These are phyloP conservation scores for Magallana gigas DNA, from an alignment of 1,140 invertebrate genomes.

Conservation along the genomic window DNA sequence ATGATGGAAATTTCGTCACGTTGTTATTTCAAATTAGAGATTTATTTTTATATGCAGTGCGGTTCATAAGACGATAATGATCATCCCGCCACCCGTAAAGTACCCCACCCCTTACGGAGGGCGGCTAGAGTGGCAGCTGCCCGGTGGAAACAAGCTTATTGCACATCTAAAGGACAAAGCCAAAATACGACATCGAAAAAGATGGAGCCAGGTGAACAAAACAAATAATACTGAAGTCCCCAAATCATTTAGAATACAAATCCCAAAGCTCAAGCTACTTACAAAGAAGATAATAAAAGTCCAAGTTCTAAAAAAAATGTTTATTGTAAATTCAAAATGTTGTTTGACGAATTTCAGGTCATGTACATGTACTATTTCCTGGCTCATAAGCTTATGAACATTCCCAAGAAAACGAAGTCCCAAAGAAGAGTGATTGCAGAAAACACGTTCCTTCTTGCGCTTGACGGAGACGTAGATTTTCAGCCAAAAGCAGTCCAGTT, in stretches of 20 bases:
- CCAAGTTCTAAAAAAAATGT: background rate
- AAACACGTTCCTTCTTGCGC: conserved; percentile 82
- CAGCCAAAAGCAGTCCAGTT: conserved; percentile 81
- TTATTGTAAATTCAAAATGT: background rate
- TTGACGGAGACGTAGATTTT: conserved; percentile 83
- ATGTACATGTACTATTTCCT: conserved; percentile 99
- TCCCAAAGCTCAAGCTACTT: no score
- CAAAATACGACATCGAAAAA: conserved; percentile 93
- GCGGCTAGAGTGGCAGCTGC: conserved; percentile 94
- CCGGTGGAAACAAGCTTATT: conserved; percentile 98
- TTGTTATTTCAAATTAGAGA: no score
- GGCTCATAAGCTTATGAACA: conserved; percentile 61
- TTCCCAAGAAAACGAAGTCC: conserved; percentile 83
- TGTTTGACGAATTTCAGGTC: conserved; percentile 82
- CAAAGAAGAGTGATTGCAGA: conserved; percentile 89
- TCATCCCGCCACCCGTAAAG: conserved; percentile 88
- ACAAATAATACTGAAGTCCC: background rate
- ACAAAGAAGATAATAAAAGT: background rate
- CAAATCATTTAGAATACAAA: no score
- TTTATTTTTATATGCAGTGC: conserved; percentile 66
- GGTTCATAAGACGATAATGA: conserved; percentile 91
- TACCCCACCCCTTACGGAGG: conserved; percentile 97
- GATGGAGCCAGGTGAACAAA: conserved; percentile 79
- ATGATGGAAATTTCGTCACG: no score
- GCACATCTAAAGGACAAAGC: conserved; percentile 98